Evolutionary conservation across 2,113 vertebrate species (phyloP), one percentile per base, ranked within the genome.

Genomic region (Tupaia tana): DNA sequence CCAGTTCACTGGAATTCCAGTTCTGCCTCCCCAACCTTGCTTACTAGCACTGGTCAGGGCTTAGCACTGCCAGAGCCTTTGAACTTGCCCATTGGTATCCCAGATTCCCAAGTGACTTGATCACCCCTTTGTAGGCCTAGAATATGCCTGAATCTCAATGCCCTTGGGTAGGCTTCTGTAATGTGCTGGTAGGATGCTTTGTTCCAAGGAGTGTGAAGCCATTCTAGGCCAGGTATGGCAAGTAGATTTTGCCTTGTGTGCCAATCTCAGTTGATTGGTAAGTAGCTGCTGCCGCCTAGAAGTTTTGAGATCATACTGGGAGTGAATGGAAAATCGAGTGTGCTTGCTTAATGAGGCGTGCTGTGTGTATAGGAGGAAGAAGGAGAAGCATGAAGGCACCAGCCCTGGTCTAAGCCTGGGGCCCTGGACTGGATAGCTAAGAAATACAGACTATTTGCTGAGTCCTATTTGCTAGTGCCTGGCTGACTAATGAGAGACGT

Each of bases 361-460:
- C 52, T 87, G 7, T 74, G 73, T 56, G 52, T 8, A 84, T 29
- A 12, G 29, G 52, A 82, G 19, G 19, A 85, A 69, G n/a, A 12
- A 91, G 10, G 19, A 66, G 34, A 81, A 29, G 27, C 43, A 14
- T 27, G 52, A 91, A n/a, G 31, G 10, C 61, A 52, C 92, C 52
- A 75, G 16, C 22, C 34, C 67, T 93, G 31, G 89, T 82, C 20
- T 20, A 95, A 27, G 11, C 12, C 80, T 64, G 19, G 58, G 1
- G 6, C 80, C 31, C 18, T 80, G 18, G n/a, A 67, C 84, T 84
- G 25, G 43, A 24, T 86, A 88, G 66, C 58, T 85, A 85, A 96
- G 78, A 95, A 96, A 95, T 92, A 27, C 15, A 75, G 58, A 52
- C n/a, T 58, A 61, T 86, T 95, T 88, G 52, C 93, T 92, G 81